phyloP scores from a whole-genome alignment of 2,113 vertebrate species.

The Pardalotus punctatus region DNA sequence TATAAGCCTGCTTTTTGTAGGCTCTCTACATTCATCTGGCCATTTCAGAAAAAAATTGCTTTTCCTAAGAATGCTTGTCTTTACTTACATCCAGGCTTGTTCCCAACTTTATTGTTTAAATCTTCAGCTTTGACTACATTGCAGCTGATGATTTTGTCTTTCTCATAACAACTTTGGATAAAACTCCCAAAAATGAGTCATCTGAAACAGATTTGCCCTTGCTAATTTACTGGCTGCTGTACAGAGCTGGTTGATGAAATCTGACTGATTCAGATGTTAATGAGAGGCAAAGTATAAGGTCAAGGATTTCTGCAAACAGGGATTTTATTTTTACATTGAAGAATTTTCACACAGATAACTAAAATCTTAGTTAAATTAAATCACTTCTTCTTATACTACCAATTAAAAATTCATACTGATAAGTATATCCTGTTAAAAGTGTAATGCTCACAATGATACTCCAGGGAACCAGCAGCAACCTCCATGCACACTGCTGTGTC shows the following conservation, averaged over 20 bases:
- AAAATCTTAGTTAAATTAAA: neutral
- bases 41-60: neutral
- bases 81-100: neutral
- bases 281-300: neutral
- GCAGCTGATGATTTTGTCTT: neutral
- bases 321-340: neutral
- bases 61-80: neutral
- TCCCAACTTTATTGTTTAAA: neutral
- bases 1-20: neutral
- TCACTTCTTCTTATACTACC: neutral
- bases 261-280: neutral
- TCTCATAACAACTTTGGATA: neutral
- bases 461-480: neutral
- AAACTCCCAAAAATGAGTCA: constrained; percentile 1
- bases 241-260: neutral
- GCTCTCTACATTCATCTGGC: neutral
- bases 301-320: neutral
- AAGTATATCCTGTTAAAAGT: neutral
- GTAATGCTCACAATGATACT: neutral
- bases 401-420: neutral
- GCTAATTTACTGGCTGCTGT: neutral
- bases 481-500: neutral
- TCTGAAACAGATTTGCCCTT: constrained; percentile 11
- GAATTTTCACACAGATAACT: neutral
- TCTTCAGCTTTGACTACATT: neutral